Base-by-base conservation (phyloP, 2,888 invertebrate genomes). In the Ophioninae sp. region DNA sequence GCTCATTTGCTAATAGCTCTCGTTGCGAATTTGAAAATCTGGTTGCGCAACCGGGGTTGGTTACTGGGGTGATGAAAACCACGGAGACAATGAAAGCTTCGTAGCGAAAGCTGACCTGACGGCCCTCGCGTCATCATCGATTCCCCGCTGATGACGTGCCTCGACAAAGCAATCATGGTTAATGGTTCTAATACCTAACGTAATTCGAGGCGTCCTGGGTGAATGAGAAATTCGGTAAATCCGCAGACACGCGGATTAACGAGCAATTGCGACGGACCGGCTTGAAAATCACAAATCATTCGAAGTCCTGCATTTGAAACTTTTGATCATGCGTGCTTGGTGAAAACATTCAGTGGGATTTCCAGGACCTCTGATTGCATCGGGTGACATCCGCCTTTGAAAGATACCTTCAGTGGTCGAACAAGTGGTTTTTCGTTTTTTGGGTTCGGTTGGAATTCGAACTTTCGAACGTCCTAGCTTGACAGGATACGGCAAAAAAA, bases 1-100 rank as follows among this genome's bases (percentile, higher is more conserved):
- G 86, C 87, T 89, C 87, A 88, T 88, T 89, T 88, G 87, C 86
- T 88, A 87, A 88, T 88, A 88, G 88, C 82, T 87, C 81, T 84
- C 87, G 82, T 87, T 87, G 67, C 44, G 86, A 85, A 84, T 87
- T 88, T 79, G 82, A 76, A 71, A 82, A 68, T 81, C 81, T 79
- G 67, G 56, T 81, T 67, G 65, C 79, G 79, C 64, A 78, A 56
- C 37, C 74, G 6, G 2, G 6, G 23, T 22, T 44, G 2, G 22
- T 67, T 5, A 22, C 22, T 20, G 13, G 17, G 23, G 56, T 58
- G 8, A 3, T 37, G 39, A 23, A 58, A 75, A 75, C 56, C 44
- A 56, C 20, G 65, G 51, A 37, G 75, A 75, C 56, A 56, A 39
- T 51, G 65, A 75, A 75, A 75, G 51, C 20, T 30, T 37, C 17